Evolutionary conservation across 2,113 vertebrate species (phyloP).

Genomic region (Ailurus styani): DNA sequence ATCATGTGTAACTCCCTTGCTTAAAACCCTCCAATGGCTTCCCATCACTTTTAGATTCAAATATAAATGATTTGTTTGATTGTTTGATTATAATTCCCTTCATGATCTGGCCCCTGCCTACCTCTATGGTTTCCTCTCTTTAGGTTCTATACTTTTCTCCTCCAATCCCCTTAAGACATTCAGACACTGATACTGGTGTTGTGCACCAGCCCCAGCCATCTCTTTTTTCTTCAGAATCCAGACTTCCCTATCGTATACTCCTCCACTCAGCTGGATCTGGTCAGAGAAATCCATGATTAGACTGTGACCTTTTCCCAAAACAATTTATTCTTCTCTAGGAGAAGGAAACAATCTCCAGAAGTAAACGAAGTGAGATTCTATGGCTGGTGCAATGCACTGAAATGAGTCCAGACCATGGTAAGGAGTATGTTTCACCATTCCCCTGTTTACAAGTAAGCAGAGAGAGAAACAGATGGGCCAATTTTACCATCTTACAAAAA

Average conservation of each 20-base stretch:
- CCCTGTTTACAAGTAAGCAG: neutral
- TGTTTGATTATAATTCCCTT: neutral
- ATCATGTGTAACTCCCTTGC: neutral
- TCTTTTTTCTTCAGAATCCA: neutral
- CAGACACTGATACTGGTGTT: neutral
- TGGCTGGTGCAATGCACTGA: neutral
- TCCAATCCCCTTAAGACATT: neutral
- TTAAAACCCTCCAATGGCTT: neutral
- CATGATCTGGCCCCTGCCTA: neutral
- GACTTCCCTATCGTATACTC: neutral
- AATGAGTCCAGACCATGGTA: neutral
- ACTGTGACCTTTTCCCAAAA: neutral
- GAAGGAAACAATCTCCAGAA: constrained; percentile 30
- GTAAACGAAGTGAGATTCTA: constrained; percentile 14
- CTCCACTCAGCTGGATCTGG: neutral
- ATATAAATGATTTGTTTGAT: neutral
- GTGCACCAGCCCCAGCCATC: neutral
- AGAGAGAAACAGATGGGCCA: constrained; percentile 35
- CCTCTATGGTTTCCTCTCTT: neutral
- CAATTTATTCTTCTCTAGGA: neutral
- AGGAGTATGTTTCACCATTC: neutral
- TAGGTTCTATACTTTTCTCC: neutral
- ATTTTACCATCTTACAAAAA: constrained; percentile 34
- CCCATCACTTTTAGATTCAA: constrained; percentile 14
- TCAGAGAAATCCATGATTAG: neutral